Evolutionary conservation across 2,888 invertebrate species (phyloP).

Genomic region (Hydrotaea cyrtoneurina): DNA sequence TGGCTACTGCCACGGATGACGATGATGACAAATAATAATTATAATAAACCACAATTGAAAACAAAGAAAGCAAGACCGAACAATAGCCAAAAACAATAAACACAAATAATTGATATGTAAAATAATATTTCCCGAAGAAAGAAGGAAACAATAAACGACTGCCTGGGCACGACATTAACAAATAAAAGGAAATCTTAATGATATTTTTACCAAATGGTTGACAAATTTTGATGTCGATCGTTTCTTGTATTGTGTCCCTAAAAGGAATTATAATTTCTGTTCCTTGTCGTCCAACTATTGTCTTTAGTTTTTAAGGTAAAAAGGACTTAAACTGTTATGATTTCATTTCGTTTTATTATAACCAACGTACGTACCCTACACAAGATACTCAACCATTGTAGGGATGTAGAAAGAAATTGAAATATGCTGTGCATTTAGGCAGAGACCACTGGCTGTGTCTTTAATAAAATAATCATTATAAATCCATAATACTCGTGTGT

Average conservation of each 20-base stretch:
- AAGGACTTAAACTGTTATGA: slow-evolving; percentile 51
- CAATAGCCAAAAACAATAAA: slow-evolving; percentile 74
- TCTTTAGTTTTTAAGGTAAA: slow-evolving; percentile 35
- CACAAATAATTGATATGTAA: slow-evolving; percentile 79
- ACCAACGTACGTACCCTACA: no score
- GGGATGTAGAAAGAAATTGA: no score
- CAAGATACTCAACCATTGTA: no score
- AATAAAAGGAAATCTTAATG: slow-evolving; percentile 49
- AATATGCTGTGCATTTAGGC: not conserved
- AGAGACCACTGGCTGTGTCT: slow-evolving; percentile 73
- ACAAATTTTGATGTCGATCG: slow-evolving; percentile 58
- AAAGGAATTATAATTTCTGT: slow-evolving; percentile 30
- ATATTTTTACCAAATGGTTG: slow-evolving; percentile 60
- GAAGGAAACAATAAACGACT: slow-evolving; percentile 49
- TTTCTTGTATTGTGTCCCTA: slow-evolving; percentile 10
- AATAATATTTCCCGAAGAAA: slow-evolving; percentile 77
- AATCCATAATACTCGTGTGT: slow-evolving; percentile 76
- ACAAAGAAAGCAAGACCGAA: slow-evolving; percentile 25
- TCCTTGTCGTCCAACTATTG: slow-evolving; percentile 54
- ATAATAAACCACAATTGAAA: slow-evolving; percentile 42
- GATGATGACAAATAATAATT: slow-evolving; percentile 32
- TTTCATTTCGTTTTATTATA: not conserved
- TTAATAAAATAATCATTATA: slow-evolving; percentile 81
- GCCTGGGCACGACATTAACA: slow-evolving; percentile 39
- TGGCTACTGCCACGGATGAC: not conserved